Evolutionary conservation across 2,888 invertebrate species (phyloP), one percentile per base, ranked within the genome.

Genomic region (Ormyrus pomaceus): DNA sequence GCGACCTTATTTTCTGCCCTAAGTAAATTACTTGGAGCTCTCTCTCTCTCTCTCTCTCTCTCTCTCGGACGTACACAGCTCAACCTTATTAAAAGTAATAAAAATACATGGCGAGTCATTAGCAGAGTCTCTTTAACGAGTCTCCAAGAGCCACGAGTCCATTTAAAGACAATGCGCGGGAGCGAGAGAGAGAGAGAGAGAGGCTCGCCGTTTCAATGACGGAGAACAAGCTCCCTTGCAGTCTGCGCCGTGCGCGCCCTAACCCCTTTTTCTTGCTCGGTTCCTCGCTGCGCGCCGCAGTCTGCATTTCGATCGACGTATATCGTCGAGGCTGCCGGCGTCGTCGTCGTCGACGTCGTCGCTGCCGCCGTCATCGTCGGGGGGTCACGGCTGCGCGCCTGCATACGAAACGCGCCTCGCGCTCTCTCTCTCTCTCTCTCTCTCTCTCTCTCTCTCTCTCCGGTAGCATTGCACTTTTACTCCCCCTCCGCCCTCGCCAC

Each of bases 231-330:
- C 34, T 2, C 34, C 34, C 34, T 34, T 3, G 34, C n/a, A 1
- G 10, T 10, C 66, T 68, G 34, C 50, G 13, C 11, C 64, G 62
- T 46, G 1, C 62, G 9, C 62, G 9, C 5, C 34, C 34, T 34
- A 34, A 3, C 11, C 46, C 62, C 61, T 61, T 19, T 13, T 10
- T 19, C 61, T 61, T 19, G 9, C 13, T 34, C 2, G 4, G 34
- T 8, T 34, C 8, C 8, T 13, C 34, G 9, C 19, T 8, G 19
- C 1, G 8, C 5, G 19, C 7, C 2, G 7, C 19, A 19, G 13
- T 13, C 61, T 84, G 84, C 84, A 86, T 86, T 83, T 85, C 83
- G 83, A 86, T 86, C 85, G 84, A 83, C 84, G 76, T 58, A 3
- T 34, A 34, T 34, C 34, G 34, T 34, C 34, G 34, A 34, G 34